Conservation (phyloP, 1,140 invertebrate genomes). For the Heliothis virescens region DNA sequence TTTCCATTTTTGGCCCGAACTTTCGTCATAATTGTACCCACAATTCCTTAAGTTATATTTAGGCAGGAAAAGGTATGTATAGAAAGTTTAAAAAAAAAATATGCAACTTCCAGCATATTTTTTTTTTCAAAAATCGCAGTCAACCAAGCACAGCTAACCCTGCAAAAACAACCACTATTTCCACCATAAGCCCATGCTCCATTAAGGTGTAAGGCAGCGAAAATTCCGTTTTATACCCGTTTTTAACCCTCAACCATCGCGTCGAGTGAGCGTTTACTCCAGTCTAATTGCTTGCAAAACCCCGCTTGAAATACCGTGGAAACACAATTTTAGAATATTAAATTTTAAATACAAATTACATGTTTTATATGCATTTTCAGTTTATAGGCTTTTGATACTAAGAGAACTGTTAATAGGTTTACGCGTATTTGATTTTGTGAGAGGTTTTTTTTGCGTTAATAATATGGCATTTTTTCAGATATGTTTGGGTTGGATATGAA, state of each 20-base stretch:
- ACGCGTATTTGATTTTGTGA: not conserved
- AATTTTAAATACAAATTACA: slow-evolving; percentile 38
- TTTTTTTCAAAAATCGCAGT: not conserved
- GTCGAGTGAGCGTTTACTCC: slow-evolving; percentile 36
- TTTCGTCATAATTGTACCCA: too few species aligned
- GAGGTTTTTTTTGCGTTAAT: not conserved
- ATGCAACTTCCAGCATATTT: not conserved
- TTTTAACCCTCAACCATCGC: slow-evolving; percentile 29
- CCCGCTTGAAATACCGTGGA: slow-evolving; percentile 13
- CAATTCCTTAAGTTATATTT: too few species aligned
- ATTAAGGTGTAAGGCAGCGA: slow-evolving; percentile 25
- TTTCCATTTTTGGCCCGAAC: too few species aligned
- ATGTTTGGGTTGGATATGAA: too few species aligned
- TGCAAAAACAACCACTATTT: not conserved
- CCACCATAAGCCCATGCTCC: slow-evolving; percentile 11
- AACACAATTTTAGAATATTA: slow-evolving; percentile 31
- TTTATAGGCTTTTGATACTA: slow-evolving; percentile 11
- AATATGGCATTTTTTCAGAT: too few species aligned
- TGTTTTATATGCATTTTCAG: slow-evolving; percentile 4
- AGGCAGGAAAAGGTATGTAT: too few species aligned
- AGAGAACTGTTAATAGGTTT: slow-evolving; percentile 2
- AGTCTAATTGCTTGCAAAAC: slow-evolving; percentile 39
- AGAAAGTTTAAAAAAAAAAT: too few species aligned
- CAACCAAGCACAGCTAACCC: not conserved
- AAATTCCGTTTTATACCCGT: slow-evolving; percentile 26